Conservation (phyloP, 2,888 invertebrate species). For the Nemapogon koenigi region DNA sequence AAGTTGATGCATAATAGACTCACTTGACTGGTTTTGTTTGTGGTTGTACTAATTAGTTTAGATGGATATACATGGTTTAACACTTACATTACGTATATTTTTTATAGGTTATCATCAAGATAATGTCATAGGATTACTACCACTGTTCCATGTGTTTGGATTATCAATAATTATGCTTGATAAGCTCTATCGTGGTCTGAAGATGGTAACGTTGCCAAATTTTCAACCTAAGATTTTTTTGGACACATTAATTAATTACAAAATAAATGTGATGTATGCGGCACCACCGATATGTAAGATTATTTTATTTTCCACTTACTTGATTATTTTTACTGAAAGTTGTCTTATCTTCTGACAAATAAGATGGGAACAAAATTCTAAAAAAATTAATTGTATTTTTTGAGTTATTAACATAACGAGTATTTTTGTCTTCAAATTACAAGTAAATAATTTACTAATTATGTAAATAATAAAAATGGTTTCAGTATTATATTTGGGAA, state of each 20-base stretch:
- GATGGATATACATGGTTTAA: too few relatives aligned
- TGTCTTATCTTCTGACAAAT: slow-evolving; percentile 24
- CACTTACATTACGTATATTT: too few relatives aligned
- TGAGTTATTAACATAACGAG: too few relatives aligned
- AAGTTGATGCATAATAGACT: neutral
- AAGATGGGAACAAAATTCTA: too few relatives aligned
- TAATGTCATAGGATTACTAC: slow-evolving; percentile 65
- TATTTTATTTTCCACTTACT: too few relatives aligned
- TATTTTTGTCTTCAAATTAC: too few relatives aligned
- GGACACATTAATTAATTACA: slow-evolving; percentile 64
- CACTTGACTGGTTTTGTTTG: neutral
- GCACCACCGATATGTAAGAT: slow-evolving; percentile 79
- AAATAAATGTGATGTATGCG: slow-evolving; percentile 65
- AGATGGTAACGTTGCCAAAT: slow-evolving; percentile 71
- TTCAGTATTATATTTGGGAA: slow-evolving; percentile 73
- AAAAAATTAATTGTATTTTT: too few relatives aligned
- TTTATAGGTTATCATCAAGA: too few relatives aligned
- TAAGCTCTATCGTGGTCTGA: slow-evolving; percentile 64
- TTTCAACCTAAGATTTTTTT: slow-evolving; percentile 75
- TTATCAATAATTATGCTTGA: slow-evolving; percentile 61
- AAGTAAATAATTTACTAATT: too few relatives aligned
- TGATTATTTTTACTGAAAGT: neutral
- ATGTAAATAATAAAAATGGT: too few relatives aligned
- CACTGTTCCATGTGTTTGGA: slow-evolving; percentile 78
- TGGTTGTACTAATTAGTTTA: too few relatives aligned